Conservation (phyloP, 2,113 vertebrate genomes). For the Ammodytes dubius region DNA sequence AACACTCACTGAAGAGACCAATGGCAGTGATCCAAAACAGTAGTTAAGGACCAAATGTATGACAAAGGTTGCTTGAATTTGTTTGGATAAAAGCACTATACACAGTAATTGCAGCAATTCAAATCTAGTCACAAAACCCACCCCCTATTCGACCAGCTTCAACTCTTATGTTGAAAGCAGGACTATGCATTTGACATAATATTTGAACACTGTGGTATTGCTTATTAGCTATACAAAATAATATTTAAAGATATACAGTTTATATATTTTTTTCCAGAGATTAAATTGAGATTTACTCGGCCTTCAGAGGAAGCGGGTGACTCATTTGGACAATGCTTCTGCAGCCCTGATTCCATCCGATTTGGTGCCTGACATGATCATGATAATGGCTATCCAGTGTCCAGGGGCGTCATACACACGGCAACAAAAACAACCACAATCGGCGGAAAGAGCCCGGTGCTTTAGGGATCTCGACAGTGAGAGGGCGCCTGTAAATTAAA, state of each 20-base stretch:
- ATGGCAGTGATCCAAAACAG: no score
- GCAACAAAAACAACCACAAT: slow-evolving; percentile 16
- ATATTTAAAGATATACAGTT: no score
- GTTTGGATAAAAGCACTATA: no score
- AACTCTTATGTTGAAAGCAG: not conserved
- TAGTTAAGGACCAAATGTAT: no score
- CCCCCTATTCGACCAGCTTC: not conserved
- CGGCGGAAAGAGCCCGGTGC: not conserved
- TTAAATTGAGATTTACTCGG: slow-evolving; percentile 1
- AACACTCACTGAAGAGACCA: no score
- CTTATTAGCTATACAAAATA: not conserved
- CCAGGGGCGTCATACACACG: not conserved
- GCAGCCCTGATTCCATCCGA: not conserved
- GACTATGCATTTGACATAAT: not conserved
- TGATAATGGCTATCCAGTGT: slow-evolving; percentile 6
- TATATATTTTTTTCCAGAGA: not conserved
- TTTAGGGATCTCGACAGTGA: not conserved
- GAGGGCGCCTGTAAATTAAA: slow-evolving; percentile 54
- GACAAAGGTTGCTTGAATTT: no score
- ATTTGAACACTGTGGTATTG: not conserved
- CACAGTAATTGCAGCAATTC: no score
- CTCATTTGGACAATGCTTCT: slow-evolving; percentile 18
- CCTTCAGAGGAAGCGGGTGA: slow-evolving; percentile 14
- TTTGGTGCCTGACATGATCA: slow-evolving; percentile 19
- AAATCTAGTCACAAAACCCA: no score